Conservation (phyloP, 2,888 invertebrate genomes). For the Rotaria magnacalcarata region DNA sequence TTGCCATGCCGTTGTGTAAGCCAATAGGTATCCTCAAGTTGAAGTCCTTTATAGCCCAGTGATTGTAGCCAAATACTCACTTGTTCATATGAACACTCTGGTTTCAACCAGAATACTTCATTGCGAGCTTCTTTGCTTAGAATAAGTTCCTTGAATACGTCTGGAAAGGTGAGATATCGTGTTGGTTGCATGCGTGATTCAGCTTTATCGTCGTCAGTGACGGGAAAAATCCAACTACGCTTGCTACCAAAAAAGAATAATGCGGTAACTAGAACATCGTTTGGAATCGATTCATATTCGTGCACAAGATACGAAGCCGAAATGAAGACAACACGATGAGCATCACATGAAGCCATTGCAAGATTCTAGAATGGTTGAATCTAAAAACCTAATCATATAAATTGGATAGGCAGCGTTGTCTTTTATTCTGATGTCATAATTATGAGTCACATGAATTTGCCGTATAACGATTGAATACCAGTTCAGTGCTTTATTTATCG, state of each 20-base stretch:
- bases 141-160: neutral
- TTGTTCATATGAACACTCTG: neutral
- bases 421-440: too few relatives aligned
- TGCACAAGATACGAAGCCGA: neutral
- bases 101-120: conserved; percentile 2
- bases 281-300: neutral
- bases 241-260: neutral
- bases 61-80: neutral
- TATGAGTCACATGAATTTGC: too few relatives aligned
- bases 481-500: too few relatives aligned
- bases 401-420: too few relatives aligned
- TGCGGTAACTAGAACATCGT: neutral
- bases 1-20: neutral
- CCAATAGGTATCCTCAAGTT: neutral
- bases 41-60: neutral
- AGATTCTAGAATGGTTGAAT: too few relatives aligned
- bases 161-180: neutral
- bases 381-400: too few relatives aligned
- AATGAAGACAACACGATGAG: neutral
- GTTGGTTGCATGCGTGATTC: neutral
- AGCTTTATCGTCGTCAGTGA: neutral
- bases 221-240: neutral
- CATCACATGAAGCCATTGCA: neutral
- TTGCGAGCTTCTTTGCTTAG: neutral
- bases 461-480: too few relatives aligned